Evolutionary conservation across 2,797 vertebrate species (phyloP), one percentile per base, ranked within the genome.

Genomic region (Smutsia temminckii): DNA sequence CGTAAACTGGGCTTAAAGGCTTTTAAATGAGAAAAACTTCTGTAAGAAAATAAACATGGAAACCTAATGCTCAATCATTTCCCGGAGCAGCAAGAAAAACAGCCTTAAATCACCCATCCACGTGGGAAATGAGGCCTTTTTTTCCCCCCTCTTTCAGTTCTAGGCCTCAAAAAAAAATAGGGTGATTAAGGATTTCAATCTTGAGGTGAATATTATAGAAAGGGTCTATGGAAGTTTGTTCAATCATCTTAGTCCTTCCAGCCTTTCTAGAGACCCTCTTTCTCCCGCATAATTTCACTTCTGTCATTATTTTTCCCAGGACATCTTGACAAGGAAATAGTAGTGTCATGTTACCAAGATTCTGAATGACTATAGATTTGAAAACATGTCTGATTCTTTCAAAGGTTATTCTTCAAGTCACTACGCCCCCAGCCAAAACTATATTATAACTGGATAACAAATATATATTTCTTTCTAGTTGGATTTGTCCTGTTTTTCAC

Each of bases 31-130:
- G 98, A 98, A 98, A 98, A 98, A 98, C 98, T 98, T 98, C 98
- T 98, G 98, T 96, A 98, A 98, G 98, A 98, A 98, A 98, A 99
- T 98, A 98, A 99, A 99, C 98, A 98, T 34, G 97, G 98, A 98
- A 98, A 99, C 98, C 97, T 95, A 98, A 98, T 96, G 97, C 98
- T 98, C 98, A 98, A 98, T 98, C 98, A 98, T 98, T 98, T 98
- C 98, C 97, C 97, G 88, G 49, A 98, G 96, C 98, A 98, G 98
- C 90, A 98, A 98, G 98, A 97, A 98, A 98, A 98, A 98, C 98
- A 98, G 96, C 97, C 92, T 98, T 98, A 98, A 98, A 98, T 98
- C 98, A 98, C 97, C 93, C 87, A 95, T 96, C 97, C 98, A 99
- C 98, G 98, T 98, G 98, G 98, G 98, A 98, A 98, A 98, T 23